Evolutionary conservation across 2,888 invertebrate genomes (phyloP).

Genomic region (Gnatocerus cornutus): DNA sequence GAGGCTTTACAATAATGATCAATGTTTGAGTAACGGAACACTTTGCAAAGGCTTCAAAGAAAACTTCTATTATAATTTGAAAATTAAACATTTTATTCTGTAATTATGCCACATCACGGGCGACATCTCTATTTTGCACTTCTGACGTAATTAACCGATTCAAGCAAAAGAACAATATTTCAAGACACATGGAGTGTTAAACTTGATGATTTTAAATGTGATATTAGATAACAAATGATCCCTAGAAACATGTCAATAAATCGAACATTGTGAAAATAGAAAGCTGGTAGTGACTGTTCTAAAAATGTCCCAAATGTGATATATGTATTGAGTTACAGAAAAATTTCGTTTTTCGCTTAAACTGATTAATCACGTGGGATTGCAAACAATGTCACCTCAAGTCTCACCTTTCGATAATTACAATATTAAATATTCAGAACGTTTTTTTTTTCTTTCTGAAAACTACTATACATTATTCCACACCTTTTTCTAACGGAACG

Average conservation of each 20-base stretch:
- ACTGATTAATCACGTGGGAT: constrained; percentile 11
- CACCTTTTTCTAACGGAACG: constrained; percentile 38
- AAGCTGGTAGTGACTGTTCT: constrained; percentile 19
- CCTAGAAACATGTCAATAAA: too few species aligned
- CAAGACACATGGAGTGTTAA: too few species aligned
- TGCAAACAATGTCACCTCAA: constrained; percentile 25
- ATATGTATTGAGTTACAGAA: constrained; percentile 10
- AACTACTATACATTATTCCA: constrained; percentile 38
- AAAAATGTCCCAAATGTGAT: constrained; percentile 28
- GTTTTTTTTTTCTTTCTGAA: constrained; percentile 24
- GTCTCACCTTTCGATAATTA: constrained; percentile 34
- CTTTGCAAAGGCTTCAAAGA: too few species aligned
- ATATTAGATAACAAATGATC: neutral
- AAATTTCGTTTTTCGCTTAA: constrained; percentile 22
- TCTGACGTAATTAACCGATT: too few species aligned
- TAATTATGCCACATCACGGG: too few species aligned
- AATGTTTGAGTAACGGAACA: too few species aligned
- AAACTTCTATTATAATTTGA: too few species aligned
- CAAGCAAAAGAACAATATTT: too few species aligned
- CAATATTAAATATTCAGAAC: constrained; percentile 26
- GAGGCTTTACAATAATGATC: too few species aligned
- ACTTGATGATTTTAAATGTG: neutral
- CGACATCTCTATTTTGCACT: too few species aligned
- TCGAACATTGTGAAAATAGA: constrained; percentile 23
- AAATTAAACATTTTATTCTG: too few species aligned